These are phyloP conservation scores for Incurvaria masculella DNA, from an alignment of 2,888 invertebrate genomes.

Conservation along the genomic window DNA sequence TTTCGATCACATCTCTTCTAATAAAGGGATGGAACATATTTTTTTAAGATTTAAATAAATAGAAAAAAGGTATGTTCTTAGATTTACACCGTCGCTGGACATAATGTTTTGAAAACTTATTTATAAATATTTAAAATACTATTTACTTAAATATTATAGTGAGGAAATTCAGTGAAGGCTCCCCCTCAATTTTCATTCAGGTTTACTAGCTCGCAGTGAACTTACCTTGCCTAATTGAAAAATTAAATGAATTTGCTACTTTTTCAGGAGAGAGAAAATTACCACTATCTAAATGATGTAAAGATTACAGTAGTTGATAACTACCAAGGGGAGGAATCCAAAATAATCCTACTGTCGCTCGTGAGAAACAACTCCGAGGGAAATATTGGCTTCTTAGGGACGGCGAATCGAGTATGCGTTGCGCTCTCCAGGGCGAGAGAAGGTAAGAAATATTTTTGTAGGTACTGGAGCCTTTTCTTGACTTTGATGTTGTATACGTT, in stretches of 20 bases:
- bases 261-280: slow-evolving; percentile 30
- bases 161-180: too few relatives aligned
- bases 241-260: too few relatives aligned
- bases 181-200: too few relatives aligned
- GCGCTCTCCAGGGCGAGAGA: slow-evolving; percentile 66
- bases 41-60: neutral
- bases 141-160: too few relatives aligned
- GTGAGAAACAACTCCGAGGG: slow-evolving; percentile 67
- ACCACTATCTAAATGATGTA: slow-evolving; percentile 44
- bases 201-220: too few relatives aligned
- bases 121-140: too few relatives aligned
- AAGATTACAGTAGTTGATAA: slow-evolving; percentile 71
- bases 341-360: slow-evolving; percentile 72
- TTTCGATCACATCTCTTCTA: too few relatives aligned
- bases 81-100: too few relatives aligned
- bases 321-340: slow-evolving; percentile 78
- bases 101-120: too few relatives aligned
- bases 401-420: slow-evolving; percentile 71
- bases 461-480: neutral
- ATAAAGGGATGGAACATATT: neutral
- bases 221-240: too few relatives aligned
- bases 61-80: neutral
- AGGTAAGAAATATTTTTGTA: slow-evolving; percentile 25
- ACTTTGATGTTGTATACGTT: neutral
- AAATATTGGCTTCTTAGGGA: slow-evolving; percentile 68